Evolutionary conservation across 1,140 invertebrate species (phyloP).

Genomic region (Tetramorium parvispinum): DNA sequence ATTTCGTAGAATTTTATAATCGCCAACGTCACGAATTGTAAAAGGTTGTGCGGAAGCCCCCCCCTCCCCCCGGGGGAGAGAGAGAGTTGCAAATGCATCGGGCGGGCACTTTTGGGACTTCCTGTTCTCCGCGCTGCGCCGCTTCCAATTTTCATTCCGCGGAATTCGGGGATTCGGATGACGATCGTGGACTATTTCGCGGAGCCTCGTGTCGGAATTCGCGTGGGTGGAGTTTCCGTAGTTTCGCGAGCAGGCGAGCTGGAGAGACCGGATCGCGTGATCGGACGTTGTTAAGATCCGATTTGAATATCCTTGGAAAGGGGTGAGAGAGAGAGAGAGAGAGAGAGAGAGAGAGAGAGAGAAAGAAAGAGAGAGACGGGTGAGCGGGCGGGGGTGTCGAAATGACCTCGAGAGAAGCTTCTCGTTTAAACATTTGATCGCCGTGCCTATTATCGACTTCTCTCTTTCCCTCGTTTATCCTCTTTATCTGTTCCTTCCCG

Average conservation of each 20-base stretch:
- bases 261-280: slow-evolving; percentile 58
- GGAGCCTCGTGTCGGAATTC: slow-evolving; percentile 33
- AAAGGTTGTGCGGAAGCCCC: not conserved
- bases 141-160: slow-evolving; percentile 18
- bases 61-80: not conserved
- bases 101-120: slow-evolving; percentile 30
- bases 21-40: not conserved
- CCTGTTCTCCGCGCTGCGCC: not conserved
- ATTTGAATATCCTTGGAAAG: slow-evolving; percentile 70
- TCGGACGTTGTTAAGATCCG: slow-evolving; percentile 52
- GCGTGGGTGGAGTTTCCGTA: slow-evolving; percentile 39
- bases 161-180: slow-evolving; percentile 6
- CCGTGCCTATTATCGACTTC: slow-evolving; percentile 33
- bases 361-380: not conserved
- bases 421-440: slow-evolving; percentile 69
- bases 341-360: not conserved
- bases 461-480: not conserved
- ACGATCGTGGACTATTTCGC: slow-evolving; percentile 12
- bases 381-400: slow-evolving; percentile 26
- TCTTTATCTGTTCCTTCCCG: not conserved
- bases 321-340: not conserved
- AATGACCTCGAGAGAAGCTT: slow-evolving; percentile 67
- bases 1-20: not conserved
- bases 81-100: slow-evolving; percentile 7
- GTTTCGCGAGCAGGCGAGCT: slow-evolving; percentile 16